Evolutionary conservation across 2,888 invertebrate species (phyloP).

Genomic region (Coelinius sp.): DNA sequence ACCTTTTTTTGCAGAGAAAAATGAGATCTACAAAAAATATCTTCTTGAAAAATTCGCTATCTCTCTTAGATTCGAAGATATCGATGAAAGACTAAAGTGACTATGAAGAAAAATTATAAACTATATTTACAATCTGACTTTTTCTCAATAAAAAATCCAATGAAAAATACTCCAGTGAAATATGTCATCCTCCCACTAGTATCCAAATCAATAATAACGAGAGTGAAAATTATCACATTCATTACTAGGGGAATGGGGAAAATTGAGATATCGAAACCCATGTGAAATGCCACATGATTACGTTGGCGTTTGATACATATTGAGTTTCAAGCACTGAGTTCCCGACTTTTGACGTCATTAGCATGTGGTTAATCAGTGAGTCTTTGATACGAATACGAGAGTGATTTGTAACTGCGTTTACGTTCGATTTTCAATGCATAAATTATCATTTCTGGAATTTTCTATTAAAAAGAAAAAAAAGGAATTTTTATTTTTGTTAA

Average conservation of each 20-base stretch:
- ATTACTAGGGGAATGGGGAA: neutral
- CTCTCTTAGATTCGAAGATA: no score
- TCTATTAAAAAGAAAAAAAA: neutral
- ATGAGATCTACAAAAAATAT: no score
- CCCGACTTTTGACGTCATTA: conserved; percentile 15
- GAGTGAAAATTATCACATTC: neutral
- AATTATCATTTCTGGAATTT: neutral
- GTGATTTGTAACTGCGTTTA: neutral
- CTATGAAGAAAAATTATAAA: no score
- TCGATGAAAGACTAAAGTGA: no score
- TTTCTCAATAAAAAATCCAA: neutral
- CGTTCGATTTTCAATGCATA: neutral
- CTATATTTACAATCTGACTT: neutral
- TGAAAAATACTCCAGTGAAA: neutral
- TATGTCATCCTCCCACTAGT: neutral
- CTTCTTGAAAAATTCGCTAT: no score
- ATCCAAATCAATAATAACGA: neutral
- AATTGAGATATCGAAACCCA: neutral
- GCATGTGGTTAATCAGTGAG: conserved; percentile 13
- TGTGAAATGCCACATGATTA: conserved; percentile 9
- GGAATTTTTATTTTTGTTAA: neutral
- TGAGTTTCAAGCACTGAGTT: neutral
- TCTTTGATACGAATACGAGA: conserved; percentile 15
- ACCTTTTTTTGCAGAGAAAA: no score
- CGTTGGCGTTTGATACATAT: conserved; percentile 1